Base-by-base conservation (phyloP, 53 echinoderm and acorn worm species). In the Paracentrotus lividus region DNA sequence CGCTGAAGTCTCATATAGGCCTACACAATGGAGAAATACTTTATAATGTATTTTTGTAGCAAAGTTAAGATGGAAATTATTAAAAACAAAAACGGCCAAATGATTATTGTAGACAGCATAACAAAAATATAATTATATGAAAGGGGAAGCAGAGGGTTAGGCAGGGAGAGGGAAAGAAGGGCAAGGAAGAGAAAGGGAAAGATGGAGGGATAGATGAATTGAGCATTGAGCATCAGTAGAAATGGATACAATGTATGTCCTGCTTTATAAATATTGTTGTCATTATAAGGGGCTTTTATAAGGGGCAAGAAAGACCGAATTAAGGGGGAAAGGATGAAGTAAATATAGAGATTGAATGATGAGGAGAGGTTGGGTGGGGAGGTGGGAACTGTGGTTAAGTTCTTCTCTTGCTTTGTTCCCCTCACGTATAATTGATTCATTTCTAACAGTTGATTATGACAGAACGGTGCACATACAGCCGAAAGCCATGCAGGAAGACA, bases 361-460 rank as follows among this genome's bases (percentile, higher is more conserved):
- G 77, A 2, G 42, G 42, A 45, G n/a, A 27, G 81, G 27, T 1
- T 10, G 42, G 77, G 33, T 24, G 20, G 24, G 24, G 47, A 81
- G 81, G 81, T 44, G 26, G 49, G 47, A 27, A 26, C n/a, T 47
- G 45, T 81, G 49, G 49, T 81, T n/a, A 77, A 24, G 77, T 81
- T 9, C 81, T 81, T 81, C 42, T 81, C 81, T 47, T 49, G 21
- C 26, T 81, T 47, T 81, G 81, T 81, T 81, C 24, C n/a, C 47
- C 81, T 47, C 81, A 81, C 42, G 38, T 23, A 76, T 76, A 42
- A 76, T 47, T 81, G 47, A 81, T 44, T 81, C 26, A 27, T 81
- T 57, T 77, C 81, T 24, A 26, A 81, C 44, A 81, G 44, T 10
- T n/a, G 81, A 23, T 3, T 12, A 43, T n/a, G 81, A 45, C 81